phyloP scores from a whole-genome alignment of 2,797 vertebrate species.

The Poecilia gillii region DNA sequence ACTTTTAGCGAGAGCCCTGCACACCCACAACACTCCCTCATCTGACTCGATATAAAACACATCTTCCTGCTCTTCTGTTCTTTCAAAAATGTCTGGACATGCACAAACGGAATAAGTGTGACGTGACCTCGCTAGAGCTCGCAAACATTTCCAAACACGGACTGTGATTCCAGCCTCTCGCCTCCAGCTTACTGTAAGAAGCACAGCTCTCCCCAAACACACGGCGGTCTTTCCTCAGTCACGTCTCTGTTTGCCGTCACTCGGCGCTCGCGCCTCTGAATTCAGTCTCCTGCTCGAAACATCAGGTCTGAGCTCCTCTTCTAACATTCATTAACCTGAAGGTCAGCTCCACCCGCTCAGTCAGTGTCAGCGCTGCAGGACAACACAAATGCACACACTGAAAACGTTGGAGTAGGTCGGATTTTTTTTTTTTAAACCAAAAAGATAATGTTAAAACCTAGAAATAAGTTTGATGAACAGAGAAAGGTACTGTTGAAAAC shows the following conservation, averaged over 20 bases:
- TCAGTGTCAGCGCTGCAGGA: constrained; percentile 12
- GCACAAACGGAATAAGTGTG: not conserved
- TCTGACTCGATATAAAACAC: not conserved
- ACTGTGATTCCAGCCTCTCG: constrained; percentile 11
- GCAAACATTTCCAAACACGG: not conserved
- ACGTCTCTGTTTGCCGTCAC: constrained; percentile 12
- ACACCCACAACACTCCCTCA: not conserved
- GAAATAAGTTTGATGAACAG: not conserved
- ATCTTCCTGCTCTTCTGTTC: not conserved
- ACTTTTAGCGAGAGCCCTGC: not conserved
- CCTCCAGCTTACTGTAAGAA: constrained; percentile 29
- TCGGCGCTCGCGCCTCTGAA: constrained; percentile 12
- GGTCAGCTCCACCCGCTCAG: constrained; percentile 28
- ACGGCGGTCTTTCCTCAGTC: not conserved
- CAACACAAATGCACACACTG: not conserved
- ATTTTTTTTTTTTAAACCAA: not conserved
- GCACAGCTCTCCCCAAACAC: constrained; percentile 18
- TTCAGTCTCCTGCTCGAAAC: constrained; percentile 6
- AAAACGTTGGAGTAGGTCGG: not conserved
- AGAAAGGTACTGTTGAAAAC: not conserved
- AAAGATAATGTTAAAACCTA: not conserved
- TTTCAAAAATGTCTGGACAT: not conserved
- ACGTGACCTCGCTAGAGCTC: not conserved
- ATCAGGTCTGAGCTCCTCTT: constrained; percentile 22
- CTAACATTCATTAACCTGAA: constrained; percentile 34